Evolutionary conservation across 2,113 vertebrate species (phyloP).

Genomic region (Irena cyanogastra): DNA sequence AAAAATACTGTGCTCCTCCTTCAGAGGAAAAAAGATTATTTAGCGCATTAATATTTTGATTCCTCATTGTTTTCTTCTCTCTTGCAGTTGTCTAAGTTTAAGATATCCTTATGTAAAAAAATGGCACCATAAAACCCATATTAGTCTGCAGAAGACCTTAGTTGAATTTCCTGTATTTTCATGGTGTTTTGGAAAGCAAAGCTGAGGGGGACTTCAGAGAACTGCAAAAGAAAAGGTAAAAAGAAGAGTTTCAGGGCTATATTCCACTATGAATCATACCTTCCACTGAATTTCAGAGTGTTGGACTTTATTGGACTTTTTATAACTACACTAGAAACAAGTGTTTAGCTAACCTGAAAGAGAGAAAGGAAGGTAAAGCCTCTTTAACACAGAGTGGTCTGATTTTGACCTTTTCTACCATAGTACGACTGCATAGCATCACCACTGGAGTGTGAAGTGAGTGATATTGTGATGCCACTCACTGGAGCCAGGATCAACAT

Average conservation of each 20-base stretch:
- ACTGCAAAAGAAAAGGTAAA: neutral
- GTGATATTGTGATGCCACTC: neutral
- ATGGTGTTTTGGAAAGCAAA: neutral
- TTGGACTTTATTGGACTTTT: neutral
- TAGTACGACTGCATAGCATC: neutral
- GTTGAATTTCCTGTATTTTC: neutral
- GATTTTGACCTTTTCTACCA: neutral
- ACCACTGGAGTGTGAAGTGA: neutral
- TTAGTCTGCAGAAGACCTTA: neutral
- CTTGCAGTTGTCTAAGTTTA: neutral
- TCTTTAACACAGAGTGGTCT: neutral
- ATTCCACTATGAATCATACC: neutral
- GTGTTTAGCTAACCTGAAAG: neutral
- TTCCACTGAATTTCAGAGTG: neutral
- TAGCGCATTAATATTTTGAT: neutral
- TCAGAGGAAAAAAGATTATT: neutral
- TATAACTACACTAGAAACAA: neutral
- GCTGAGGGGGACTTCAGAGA: neutral
- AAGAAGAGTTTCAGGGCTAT: neutral
- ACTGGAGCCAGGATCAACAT: neutral
- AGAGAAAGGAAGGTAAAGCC: neutral
- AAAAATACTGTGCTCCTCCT: neutral
- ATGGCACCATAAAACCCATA: neutral
- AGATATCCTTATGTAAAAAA: neutral
- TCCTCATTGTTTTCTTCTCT: neutral